These are phyloP conservation scores for Xerus rutilus DNA, from an alignment of 2,797 vertebrate genomes.

Conservation along the genomic window DNA sequence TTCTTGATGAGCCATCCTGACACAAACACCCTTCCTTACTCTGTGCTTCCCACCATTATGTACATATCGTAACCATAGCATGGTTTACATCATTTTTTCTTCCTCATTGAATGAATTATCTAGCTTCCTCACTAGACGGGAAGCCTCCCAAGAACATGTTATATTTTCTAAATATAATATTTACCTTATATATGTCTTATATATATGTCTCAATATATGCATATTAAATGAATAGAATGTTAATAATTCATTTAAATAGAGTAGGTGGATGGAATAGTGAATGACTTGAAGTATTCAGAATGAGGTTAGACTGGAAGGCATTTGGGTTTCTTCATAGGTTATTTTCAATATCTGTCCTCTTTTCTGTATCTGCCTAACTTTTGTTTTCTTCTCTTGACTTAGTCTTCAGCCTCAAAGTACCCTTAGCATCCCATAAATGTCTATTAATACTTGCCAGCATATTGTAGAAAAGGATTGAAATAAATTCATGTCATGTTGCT, in stretches of 20 bases:
- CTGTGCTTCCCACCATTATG: neutral
- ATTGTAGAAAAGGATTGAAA: neutral
- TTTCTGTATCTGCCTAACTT: neutral
- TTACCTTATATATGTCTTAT: neutral
- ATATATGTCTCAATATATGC: neutral
- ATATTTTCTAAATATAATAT: neutral
- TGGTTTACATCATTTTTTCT: neutral
- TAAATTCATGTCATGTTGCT: neutral
- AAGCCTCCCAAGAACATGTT: neutral
- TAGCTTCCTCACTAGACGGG: neutral
- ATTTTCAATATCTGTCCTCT: neutral
- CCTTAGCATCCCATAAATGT: neutral
- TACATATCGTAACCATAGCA: neutral
- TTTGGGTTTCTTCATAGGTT: neutral
- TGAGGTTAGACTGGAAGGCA: neutral
- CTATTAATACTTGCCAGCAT: neutral
- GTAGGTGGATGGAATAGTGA: neutral
- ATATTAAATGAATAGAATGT: neutral
- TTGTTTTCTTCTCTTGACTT: neutral
- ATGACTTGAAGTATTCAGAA: neutral
- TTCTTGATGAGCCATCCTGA: neutral
- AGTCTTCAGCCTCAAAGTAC: neutral
- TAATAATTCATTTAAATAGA: constrained; percentile 20
- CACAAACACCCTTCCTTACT: neutral
- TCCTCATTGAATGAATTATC: neutral